Conservation (phyloP, 1,140 invertebrate genomes). For the Heliconius himera region DNA sequence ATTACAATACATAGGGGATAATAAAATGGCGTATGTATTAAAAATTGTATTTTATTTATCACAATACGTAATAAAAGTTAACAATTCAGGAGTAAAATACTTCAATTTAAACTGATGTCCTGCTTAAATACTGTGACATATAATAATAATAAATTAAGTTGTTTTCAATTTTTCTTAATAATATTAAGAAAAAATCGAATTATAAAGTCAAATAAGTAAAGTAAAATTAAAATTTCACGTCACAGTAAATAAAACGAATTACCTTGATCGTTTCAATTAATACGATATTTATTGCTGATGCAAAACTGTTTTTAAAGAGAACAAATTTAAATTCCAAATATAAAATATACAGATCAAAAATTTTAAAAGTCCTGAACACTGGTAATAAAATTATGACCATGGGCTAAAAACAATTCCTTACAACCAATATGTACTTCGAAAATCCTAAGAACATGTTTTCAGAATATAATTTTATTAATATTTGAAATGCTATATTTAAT, state of each 20-base stretch:
- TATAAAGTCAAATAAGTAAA: not conserved
- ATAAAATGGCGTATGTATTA: conserved; percentile 26
- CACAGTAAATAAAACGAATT: not conserved
- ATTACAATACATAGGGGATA: conserved; percentile 1
- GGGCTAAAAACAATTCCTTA: not conserved
- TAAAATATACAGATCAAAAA: conserved; percentile 9
- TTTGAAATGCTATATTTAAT: not conserved
- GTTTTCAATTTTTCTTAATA: no score
- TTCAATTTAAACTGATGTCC: not conserved
- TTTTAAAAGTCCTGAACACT: not conserved
- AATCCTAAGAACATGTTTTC: not conserved
- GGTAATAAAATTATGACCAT: not conserved
- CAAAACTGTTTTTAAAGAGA: not conserved
- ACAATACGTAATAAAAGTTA: conserved; percentile 29
- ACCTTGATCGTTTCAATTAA: not conserved
- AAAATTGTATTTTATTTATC: conserved; percentile 34
- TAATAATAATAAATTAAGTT: not conserved
- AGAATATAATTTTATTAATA: not conserved
- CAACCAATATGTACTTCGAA: conserved; percentile 7
- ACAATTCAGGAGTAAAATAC: conserved; percentile 16
- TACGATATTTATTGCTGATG: not conserved
- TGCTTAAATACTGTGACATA: not conserved
- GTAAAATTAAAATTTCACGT: not conserved
- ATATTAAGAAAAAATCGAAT: no score
- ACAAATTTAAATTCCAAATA: conserved; percentile 5